Evolutionary conservation across 2,113 vertebrate genomes (phyloP).

Genomic region (Perognathus longimembris): DNA sequence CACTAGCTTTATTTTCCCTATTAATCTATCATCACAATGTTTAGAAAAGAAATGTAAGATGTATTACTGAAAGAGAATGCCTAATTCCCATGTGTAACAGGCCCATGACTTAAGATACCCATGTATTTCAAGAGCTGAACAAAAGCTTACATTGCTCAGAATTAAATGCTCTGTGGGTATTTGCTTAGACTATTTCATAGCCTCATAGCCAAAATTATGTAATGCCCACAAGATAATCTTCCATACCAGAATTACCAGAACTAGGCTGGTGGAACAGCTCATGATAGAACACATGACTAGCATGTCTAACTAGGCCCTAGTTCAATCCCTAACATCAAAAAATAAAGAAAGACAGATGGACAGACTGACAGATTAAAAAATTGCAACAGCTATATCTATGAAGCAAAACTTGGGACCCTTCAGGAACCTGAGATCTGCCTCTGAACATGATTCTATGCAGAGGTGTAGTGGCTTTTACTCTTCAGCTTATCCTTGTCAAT

Average conservation of each 20-base stretch:
- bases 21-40: not conserved
- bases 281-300: no score
- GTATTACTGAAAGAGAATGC: not conserved
- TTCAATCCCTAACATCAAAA: not conserved
- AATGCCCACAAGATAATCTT: not conserved
- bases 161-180: not conserved
- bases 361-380: not conserved
- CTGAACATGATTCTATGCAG: not conserved
- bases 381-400: not conserved
- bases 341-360: not conserved
- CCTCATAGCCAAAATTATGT: not conserved
- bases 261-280: not conserved
- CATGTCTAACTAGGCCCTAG: no score
- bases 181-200: constrained; percentile 4
- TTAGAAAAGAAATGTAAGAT: not conserved
- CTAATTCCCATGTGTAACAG: not conserved
- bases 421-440: not conserved
- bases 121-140: not conserved
- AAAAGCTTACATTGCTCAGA: constrained; percentile 18
- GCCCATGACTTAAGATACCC: not conserved
- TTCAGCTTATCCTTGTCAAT: not conserved
- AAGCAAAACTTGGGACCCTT: not conserved
- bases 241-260: not conserved
- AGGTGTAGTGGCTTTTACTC: not conserved
- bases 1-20: not conserved